These are phyloP conservation scores for Stenchaetothrips biformis DNA, from an alignment of 2,888 invertebrate species.

Conservation along the genomic window DNA sequence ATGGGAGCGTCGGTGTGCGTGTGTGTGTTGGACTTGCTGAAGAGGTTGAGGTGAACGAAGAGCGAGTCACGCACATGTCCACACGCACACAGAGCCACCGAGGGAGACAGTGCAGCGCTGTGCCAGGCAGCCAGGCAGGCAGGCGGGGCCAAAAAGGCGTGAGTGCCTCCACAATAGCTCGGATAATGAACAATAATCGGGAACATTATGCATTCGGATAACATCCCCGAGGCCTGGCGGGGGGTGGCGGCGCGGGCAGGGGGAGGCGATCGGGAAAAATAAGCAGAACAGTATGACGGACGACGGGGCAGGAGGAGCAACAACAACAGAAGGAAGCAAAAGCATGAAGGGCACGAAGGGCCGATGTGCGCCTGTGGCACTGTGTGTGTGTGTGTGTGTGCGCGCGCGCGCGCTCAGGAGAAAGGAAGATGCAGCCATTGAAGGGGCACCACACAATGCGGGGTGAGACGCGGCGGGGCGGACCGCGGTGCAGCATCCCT, in stretches of 20 bases:
- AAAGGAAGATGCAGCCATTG: not conserved
- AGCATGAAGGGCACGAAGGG: not conserved
- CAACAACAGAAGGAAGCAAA: not conserved
- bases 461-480: not conserved
- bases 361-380: not conserved
- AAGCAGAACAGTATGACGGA: not conserved
- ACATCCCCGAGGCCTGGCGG: slow-evolving; percentile 4
- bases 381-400: not conserved
- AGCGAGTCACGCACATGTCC: not conserved
- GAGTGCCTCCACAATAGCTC: slow-evolving; percentile 9
- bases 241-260: not conserved
- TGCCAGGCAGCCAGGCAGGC: too few species aligned
- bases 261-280: not conserved
- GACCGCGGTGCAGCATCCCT: not conserved
- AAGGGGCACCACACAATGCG: not conserved
- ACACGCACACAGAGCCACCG: too few species aligned
- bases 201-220: slow-evolving; percentile 21
- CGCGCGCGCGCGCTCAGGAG: not conserved
- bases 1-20: not conserved
- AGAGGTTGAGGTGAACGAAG: not conserved
- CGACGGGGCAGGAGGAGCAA: not conserved
- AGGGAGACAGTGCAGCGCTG: too few species aligned
- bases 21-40: not conserved
- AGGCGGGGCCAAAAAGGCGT: not conserved
- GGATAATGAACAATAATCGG: slow-evolving; percentile 23